Base-by-base conservation (phyloP, 2,888 invertebrate species). In the Pseudococcus viburni region DNA sequence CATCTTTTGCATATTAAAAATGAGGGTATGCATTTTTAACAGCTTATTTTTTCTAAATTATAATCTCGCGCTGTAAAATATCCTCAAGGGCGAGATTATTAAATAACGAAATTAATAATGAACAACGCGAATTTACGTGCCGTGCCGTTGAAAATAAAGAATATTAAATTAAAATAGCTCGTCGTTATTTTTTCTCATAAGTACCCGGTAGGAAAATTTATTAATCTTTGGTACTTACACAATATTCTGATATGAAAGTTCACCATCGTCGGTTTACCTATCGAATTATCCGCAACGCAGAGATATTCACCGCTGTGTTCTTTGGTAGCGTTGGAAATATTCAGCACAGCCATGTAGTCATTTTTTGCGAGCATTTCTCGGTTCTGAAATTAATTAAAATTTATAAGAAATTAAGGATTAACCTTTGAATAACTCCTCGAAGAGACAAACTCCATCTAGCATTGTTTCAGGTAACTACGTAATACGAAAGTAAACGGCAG, bases 261-360 rank as follows among this genome's bases (percentile, higher is more conserved):
- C 22, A 73, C 86, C 42, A 46, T 68, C 46, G 77, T 48, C 73
- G 86, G 86, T 22, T 86, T 86, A 22, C 86, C 86, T 8, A 86
- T 19, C 11, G 73, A 73, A 86, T 86, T 86, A 73, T 86, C 86
- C n/a, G 86, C 88, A 26, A 84, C 84, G 83, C 88, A 88, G 12
- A 39, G 55, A 68, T 88, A 88, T 26, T 88, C 88, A 15, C 88
- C 88, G 83, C 17, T 59, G 33, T 84, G 84, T 17, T 84, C 46
- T 48, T 88, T 88, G 4, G 42, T 84, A 17, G 88, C 46, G n/a
- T 46, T 86, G n/a, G 86, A 48, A 9, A 86, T 73, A 42, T 86
- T 86, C 17, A 48, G 73, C 11, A 73, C 77, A 15, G 48, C 48
- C 8, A 48, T 5, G 68, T 86, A 46, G 4, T 86, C 73, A 15